Base-by-base conservation (phyloP, 2,888 invertebrate species). In the Tromatobia lineatoria region DNA sequence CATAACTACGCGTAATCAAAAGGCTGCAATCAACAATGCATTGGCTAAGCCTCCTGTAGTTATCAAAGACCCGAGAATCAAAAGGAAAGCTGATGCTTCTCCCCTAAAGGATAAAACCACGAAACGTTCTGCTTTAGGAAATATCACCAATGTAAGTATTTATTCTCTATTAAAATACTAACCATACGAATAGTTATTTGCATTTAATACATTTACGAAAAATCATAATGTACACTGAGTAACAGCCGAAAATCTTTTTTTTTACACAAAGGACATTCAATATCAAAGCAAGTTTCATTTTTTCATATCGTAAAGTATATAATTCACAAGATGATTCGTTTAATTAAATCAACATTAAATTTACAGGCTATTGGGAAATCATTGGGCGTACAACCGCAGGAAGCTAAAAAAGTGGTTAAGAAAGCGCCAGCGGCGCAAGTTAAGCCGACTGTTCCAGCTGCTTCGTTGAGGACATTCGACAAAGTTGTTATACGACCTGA, bases 101-200 rank as follows among this genome's bases (percentile, higher is more conserved):
- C 97, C 97, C 4, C 91, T 96, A 61, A 97, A 97, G 94, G 96
- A 97, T 91, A 96, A 95, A 88, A 95, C 95, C 71, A 95, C 96
- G 6, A 98, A 98, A 93, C 95, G 98, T 90, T 97, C 97, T 57
- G 98, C 98, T 3, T 96, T 98, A 91, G 97, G 97, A 84, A 98
- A 98, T 93, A 96, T 98, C 87, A 97, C 98, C 71, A 98, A 98
- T 94, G 96, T 96, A 86, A 89, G 91, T 89, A 45, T n/a, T 52
- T 20, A 23, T 50, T 8, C 7, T 38, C 7, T 6, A 18, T 7
- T n/a, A 7, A 38, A 38, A 38, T 10, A 38, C 38, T 2, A 29
- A 29, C 3, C 4, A 29, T 3, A 29, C 29, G 29, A 29, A 29
- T 29, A 29, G 2, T 29, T 29, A 29, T 29, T 29, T 29, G 29